phyloP scores from a whole-genome alignment of 2,888 invertebrate genomes.

The Tineola bisselliella region DNA sequence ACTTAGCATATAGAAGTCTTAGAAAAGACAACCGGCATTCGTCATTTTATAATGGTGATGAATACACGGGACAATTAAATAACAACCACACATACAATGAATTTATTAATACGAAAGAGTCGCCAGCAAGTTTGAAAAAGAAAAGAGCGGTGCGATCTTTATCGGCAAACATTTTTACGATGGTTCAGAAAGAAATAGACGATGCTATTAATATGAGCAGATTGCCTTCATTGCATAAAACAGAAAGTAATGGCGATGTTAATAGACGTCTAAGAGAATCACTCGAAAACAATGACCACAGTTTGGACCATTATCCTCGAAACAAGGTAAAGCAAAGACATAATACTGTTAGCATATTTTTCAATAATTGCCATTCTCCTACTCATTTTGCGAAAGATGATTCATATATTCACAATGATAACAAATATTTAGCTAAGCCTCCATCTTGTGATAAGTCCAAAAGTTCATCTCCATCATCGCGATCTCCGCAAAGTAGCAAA shows the following conservation, averaged over 20 bases:
- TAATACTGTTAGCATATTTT: conserved; percentile 59
- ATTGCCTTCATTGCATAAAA: conserved; percentile 65
- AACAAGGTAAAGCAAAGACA: conserved; percentile 66
- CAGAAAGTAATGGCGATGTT: conserved; percentile 71
- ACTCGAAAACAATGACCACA: conserved; percentile 54
- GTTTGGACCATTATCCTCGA: conserved; percentile 50
- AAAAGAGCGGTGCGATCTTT: conserved; percentile 83
- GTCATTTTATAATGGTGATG: conserved; percentile 54
- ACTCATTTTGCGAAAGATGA: conserved; percentile 62
- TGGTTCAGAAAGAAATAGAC: conserved; percentile 74
- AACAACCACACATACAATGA: conserved; percentile 52
- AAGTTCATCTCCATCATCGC: conserved; percentile 67
- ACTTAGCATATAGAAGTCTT: conserved; percentile 85
- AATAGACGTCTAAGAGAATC: conserved; percentile 56
- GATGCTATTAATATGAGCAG: conserved; percentile 66
- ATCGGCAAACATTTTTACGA: conserved; percentile 84
- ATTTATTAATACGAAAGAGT: conserved; percentile 42
- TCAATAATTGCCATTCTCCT: conserved; percentile 52
- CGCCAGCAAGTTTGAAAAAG: conserved; percentile 68
- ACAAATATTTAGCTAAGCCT: conserved; percentile 57
- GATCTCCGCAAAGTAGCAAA: conserved; percentile 62
- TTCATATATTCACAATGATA: conserved; percentile 60
- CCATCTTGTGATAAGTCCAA: conserved; percentile 63
- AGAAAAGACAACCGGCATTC: conserved; percentile 80
- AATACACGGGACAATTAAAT: conserved; percentile 55